Evolutionary conservation across 2,113 vertebrate genomes (phyloP).

Genomic region (Alethe diademata): DNA sequence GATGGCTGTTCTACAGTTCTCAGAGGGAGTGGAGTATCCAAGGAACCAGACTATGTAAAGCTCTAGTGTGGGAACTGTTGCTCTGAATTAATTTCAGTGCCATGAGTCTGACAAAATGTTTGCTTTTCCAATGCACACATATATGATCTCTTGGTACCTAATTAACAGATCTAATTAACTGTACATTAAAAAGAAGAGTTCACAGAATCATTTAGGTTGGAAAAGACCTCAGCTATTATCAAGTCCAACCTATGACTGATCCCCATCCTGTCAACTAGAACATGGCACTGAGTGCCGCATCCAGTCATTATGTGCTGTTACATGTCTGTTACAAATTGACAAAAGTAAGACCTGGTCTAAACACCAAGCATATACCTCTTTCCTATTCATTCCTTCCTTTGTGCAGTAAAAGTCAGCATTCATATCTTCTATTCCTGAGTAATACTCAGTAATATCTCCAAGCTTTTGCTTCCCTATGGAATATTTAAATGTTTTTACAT

Average conservation of each 20-base stretch:
- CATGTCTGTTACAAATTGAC: neutral
- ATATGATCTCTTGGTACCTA: neutral
- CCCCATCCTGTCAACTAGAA: neutral
- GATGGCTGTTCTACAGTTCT: neutral
- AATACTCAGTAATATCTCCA: neutral
- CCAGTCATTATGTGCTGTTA: neutral
- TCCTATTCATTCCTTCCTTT: neutral
- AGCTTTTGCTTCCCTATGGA: neutral
- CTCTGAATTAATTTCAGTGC: neutral
- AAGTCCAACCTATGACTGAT: neutral
- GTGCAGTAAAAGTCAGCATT: neutral
- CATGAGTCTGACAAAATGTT: neutral
- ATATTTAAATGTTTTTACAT: neutral
- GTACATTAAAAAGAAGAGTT: neutral
- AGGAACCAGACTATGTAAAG: neutral
- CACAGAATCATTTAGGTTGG: neutral
- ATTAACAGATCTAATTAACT: neutral
- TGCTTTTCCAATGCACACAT: neutral
- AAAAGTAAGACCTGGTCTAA: neutral
- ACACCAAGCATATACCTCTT: neutral
- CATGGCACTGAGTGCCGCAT: neutral
- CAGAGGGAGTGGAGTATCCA: neutral
- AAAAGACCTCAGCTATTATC: neutral
- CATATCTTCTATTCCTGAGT: neutral
- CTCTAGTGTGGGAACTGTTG: accelerated